Conservation (phyloP, 53 echinoderm and acorn worm species). For the Henricia sp. region DNA sequence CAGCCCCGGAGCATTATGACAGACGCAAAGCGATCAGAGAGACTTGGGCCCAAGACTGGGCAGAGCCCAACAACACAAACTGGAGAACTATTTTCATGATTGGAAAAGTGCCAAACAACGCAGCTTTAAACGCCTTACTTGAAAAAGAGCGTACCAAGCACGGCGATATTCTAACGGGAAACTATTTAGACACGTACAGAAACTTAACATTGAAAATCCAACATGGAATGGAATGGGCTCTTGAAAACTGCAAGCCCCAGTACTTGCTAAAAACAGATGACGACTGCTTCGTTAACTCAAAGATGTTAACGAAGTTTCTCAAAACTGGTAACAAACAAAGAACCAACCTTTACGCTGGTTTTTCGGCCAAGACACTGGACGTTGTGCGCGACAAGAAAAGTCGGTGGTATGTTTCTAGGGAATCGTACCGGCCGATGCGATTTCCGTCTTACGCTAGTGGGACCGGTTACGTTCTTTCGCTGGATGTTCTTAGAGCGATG, state of each 20-base stretch:
- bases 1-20: slow-evolving; percentile 77
- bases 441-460: slow-evolving; percentile 86
- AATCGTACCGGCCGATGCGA: slow-evolving; percentile 42
- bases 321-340: slow-evolving; percentile 60
- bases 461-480: slow-evolving; percentile 86
- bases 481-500: slow-evolving; percentile 76
- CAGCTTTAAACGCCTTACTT: slow-evolving; percentile 28
- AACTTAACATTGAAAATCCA: slow-evolving; percentile 94
- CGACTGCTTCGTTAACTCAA: slow-evolving; percentile 90
- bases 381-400: slow-evolving; percentile 58
- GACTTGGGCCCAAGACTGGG: slow-evolving; percentile 81
- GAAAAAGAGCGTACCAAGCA: slow-evolving; percentile 68
- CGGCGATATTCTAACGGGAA: slow-evolving; percentile 80
- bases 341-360: slow-evolving; percentile 81
- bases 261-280: slow-evolving; percentile 92
- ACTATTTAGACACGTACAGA: slow-evolving; percentile 75
- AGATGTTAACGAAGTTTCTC: slow-evolving; percentile 71
- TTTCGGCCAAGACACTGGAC: slow-evolving; percentile 26
- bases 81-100: slow-evolving; percentile 61
- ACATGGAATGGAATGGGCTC: slow-evolving; percentile 85
- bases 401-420: slow-evolving; percentile 68
- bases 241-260: slow-evolving; percentile 76
- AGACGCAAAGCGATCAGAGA: slow-evolving; percentile 82
- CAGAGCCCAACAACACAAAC: slow-evolving; percentile 50
- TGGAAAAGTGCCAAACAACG: slow-evolving; percentile 6